Evolutionary conservation across 2,888 invertebrate genomes (phyloP), one percentile per base, ranked within the genome.

Genomic region (Thereva nobilitata): DNA sequence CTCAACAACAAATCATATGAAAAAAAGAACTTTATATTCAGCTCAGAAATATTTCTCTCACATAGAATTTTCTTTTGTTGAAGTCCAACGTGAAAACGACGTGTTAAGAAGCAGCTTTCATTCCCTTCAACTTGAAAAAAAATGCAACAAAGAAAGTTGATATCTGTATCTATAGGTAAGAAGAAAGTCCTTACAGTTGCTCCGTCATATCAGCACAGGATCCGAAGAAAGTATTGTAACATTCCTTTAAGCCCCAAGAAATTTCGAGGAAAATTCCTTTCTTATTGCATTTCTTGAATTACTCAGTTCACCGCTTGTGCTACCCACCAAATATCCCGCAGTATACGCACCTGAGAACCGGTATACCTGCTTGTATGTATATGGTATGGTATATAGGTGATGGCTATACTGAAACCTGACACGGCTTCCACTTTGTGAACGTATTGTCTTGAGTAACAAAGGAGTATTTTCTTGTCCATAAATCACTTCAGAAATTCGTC

Each of bases 231-330:
- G n/a, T 53, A 38, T 10, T 53, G 38, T 53, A 53, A 38, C 53
- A 38, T 34, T 53, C 44, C 37, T 37, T 37, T 38, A 23, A 53
- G 53, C 53, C 53, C 37, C 37, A 53, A 37, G 53, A 38, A n/a
- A 53, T 53, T 53, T 10, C 53, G 38, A 37, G 37, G 38, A 37
- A 44, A 53, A 53, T 53, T 53, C 53, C 53, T 53, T 35, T 53
- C 53, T 53, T 53, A 53, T 53, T 53, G 53, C 53, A 53, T 53
- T 53, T 53, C 53, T 53, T 10, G 53, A 53, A 53, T 53, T 38
- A 38, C 38, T 53, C 53, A 38, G 37, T 38, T 53, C 7, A 37
- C 44, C 44, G 44, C n/a, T 37, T 53, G 37, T 53, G 5, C 35
- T 38, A 38, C 38, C 53, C 9, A n/a, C 35, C 35, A 10, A 10